Evolutionary conservation across 2,888 invertebrate species (phyloP).

Genomic region (Drosophila dives): DNA sequence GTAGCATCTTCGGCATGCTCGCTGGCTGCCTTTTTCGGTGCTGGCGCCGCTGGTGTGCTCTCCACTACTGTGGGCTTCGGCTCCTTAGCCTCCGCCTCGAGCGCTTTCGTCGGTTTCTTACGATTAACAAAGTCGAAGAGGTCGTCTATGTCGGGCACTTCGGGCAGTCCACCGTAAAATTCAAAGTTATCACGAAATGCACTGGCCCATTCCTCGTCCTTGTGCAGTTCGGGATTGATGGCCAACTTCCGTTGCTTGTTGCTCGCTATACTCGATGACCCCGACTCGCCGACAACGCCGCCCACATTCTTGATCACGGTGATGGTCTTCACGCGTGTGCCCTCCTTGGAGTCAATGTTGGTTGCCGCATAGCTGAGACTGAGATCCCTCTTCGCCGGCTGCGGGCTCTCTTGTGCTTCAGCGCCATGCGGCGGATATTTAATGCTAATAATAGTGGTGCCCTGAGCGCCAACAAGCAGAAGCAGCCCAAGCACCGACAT

Average conservation of each 20-base stretch:
- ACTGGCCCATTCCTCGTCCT: conserved; percentile 82
- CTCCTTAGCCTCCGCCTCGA: conserved; percentile 41
- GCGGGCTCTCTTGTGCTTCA: conserved; percentile 37
- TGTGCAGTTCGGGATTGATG: conserved; percentile 81
- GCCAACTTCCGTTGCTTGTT: conserved; percentile 70
- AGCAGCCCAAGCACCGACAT: conserved; percentile 66
- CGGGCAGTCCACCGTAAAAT: conserved; percentile 81
- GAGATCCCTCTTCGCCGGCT: conserved; percentile 82
- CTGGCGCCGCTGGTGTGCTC: conserved; percentile 33
- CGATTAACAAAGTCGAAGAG: conserved; percentile 82
- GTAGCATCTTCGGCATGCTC: conserved; percentile 39
- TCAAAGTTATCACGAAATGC: conserved; percentile 84
- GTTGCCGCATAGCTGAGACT: conserved; percentile 84
- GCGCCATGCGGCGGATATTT: conserved; percentile 65
- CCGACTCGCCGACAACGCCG: conserved; percentile 58
- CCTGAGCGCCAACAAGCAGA: conserved; percentile 69
- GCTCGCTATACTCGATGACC: conserved; percentile 29
- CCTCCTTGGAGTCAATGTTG: conserved; percentile 83
- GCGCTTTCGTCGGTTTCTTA: conserved; percentile 56
- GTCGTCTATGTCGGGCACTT: conserved; percentile 84
- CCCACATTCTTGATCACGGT: conserved; percentile 84
- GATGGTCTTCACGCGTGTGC: conserved; percentile 84
- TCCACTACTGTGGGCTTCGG: conserved; percentile 22
- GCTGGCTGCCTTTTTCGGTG: conserved; percentile 47
- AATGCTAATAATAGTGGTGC: conserved; percentile 75